Percentiles rank a stretch among this genome's conserved stretches.
phyloP scores from a whole-genome alignment of 1,140 invertebrate species.

The Micrasema longulum region DNA sequence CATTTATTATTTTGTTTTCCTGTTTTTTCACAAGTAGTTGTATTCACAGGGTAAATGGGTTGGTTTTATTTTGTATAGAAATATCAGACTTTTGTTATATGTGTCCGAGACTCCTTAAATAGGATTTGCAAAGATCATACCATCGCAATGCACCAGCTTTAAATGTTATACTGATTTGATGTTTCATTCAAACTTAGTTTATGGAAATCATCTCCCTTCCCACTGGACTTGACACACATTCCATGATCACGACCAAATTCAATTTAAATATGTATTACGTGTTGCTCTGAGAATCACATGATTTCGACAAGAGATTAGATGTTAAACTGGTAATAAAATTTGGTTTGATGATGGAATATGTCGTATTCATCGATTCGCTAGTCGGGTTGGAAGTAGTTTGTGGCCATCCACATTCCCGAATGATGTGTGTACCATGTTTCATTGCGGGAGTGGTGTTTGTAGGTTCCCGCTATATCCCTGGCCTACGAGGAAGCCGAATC shows the following conservation, averaged over 20 bases:
- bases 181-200: constrained; percentile 30
- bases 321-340: too few relatives aligned
- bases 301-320: too few relatives aligned
- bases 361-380: too few relatives aligned
- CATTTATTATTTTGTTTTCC: constrained; percentile 29
- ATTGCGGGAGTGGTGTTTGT: constrained; percentile 60
- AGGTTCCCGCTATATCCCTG: constrained; percentile 99
- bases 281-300: too few relatives aligned
- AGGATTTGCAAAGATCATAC: background rate
- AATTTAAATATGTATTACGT: too few relatives aligned
- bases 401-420: too few relatives aligned
- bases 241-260: constrained; percentile 1
- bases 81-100: too few relatives aligned
- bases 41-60: constrained; percentile 28
- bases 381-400: too few relatives aligned
- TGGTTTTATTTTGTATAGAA: background rate
- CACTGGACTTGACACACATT: constrained; percentile 15
- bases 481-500: constrained; percentile 99
- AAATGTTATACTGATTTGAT: constrained; percentile 44
- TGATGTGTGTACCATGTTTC: constrained; percentile 19
- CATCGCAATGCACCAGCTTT: constrained; percentile 45
- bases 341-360: too few relatives aligned
- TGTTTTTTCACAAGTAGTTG: constrained; percentile 21
- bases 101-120: too few relatives aligned
- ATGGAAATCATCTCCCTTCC: constrained; percentile 33